A percentile compares a stretch with the other conserved stretches of the same genome.
Conservation (phyloP, 2,888 invertebrate genomes). For the Papilio elwesi region DNA sequence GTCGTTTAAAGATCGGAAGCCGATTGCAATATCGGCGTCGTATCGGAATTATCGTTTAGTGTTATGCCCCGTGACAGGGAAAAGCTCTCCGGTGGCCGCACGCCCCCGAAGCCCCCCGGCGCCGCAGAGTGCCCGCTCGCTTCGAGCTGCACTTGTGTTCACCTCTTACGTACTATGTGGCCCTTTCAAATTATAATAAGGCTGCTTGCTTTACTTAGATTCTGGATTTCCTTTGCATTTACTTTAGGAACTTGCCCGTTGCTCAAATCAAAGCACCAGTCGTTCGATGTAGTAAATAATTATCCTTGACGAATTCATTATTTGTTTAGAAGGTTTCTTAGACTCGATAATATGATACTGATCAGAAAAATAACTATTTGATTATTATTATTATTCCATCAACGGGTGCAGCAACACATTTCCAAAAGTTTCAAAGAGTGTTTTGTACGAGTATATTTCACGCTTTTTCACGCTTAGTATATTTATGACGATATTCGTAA, state of each 20-base stretch:
- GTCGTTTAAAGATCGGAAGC: constrained; percentile 75
- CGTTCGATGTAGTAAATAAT: too few species aligned
- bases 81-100: constrained; percentile 72
- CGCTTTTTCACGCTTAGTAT: too few species aligned
- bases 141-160: constrained; percentile 54
- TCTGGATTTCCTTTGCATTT: background rate
- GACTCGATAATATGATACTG: too few species aligned
- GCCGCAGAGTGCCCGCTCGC: constrained; percentile 53
- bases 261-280: background rate
- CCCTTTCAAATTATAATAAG: constrained; percentile 16
- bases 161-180: constrained; percentile 45
- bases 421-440: too few species aligned
- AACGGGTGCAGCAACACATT: too few species aligned
- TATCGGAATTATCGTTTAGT: constrained; percentile 80
- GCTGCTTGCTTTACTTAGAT: constrained; percentile 1
- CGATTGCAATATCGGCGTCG: constrained; percentile 61
- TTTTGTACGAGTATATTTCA: too few species aligned
- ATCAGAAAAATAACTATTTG: too few species aligned
- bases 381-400: too few species aligned
- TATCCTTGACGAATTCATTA: too few species aligned
- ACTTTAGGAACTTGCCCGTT: background rate
- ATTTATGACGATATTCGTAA: too few species aligned
- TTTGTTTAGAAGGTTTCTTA: too few species aligned
- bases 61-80: constrained; percentile 81
- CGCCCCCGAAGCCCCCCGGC: constrained; percentile 61